Evolutionary conservation across 2,888 invertebrate genomes (phyloP).

Genomic region (Panorpa germanica): DNA sequence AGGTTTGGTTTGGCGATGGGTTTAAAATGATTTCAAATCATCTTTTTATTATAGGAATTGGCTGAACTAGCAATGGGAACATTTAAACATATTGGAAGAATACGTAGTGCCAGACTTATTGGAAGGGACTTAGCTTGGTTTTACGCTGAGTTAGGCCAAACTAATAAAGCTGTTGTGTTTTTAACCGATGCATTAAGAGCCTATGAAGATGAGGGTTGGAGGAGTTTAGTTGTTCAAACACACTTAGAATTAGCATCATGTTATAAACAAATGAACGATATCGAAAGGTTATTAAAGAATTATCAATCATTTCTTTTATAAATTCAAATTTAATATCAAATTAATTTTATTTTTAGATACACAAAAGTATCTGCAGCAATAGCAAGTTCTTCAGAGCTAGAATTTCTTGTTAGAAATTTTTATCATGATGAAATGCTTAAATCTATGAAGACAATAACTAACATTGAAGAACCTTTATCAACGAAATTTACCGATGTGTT

Average conservation of each 20-base stretch:
- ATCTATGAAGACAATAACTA: constrained; percentile 31
- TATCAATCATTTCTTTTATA: no score
- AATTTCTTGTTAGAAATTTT: constrained; percentile 49
- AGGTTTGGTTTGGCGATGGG: neutral
- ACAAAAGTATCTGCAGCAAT: constrained; percentile 63
- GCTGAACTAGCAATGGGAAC: constrained; percentile 92
- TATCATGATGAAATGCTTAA: constrained; percentile 73
- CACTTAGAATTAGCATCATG: constrained; percentile 70
- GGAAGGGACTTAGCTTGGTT: constrained; percentile 81
- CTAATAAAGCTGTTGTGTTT: constrained; percentile 78
- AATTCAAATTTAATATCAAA: no score
- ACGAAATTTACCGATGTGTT: constrained; percentile 36
- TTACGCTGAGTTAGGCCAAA: constrained; percentile 70
- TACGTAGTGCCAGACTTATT: constrained; percentile 67
- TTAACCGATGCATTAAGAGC: constrained; percentile 71
- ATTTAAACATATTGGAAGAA: constrained; percentile 78
- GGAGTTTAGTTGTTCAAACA: constrained; percentile 61
- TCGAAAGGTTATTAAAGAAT: constrained; percentile 34
- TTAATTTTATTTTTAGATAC: constrained; percentile 30
- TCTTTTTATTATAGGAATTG: constrained; percentile 43
- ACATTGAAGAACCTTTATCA: constrained; percentile 27
- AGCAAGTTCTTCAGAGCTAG: constrained; percentile 55
- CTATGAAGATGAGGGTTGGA: constrained; percentile 79
- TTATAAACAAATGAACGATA: constrained; percentile 62
- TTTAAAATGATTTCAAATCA: constrained; percentile 9